Conservation (phyloP, 2,797 vertebrate genomes). For the Myotis myotis region DNA sequence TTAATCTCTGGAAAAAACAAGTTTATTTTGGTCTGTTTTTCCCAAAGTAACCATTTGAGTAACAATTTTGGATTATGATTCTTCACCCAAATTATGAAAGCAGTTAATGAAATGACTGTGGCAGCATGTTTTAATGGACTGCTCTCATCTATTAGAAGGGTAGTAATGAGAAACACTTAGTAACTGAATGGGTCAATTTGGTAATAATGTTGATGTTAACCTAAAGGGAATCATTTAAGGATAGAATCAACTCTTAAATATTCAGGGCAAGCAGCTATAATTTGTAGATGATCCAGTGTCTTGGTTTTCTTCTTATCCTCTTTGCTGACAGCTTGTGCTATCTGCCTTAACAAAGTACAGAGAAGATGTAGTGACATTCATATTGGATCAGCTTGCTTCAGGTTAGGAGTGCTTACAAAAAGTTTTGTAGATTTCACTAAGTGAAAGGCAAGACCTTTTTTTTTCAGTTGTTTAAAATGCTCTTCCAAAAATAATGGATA, state of each 20-base stretch:
- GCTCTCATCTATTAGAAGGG: not conserved
- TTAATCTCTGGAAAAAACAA: not conserved
- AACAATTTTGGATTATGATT: not conserved
- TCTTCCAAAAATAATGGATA: not conserved
- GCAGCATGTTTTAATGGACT: not conserved
- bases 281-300: not conserved
- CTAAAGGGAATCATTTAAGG: not conserved
- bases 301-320: not conserved
- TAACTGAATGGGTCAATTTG: not conserved
- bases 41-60: not conserved
- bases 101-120: not conserved
- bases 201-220: not conserved
- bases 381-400: not conserved
- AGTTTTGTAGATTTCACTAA: not conserved
- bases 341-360: not conserved
- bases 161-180: constrained; percentile 15
- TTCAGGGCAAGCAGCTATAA: not conserved
- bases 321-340: not conserved
- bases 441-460: not conserved
- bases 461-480: not conserved
- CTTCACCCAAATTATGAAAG: not conserved
- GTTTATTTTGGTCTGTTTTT: not conserved
- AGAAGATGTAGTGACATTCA: not conserved
- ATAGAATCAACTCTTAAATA: not conserved
- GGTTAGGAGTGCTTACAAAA: not conserved